phyloP scores from a whole-genome alignment of 2,797 vertebrate genomes.

The Syndactyla subalaris region DNA sequence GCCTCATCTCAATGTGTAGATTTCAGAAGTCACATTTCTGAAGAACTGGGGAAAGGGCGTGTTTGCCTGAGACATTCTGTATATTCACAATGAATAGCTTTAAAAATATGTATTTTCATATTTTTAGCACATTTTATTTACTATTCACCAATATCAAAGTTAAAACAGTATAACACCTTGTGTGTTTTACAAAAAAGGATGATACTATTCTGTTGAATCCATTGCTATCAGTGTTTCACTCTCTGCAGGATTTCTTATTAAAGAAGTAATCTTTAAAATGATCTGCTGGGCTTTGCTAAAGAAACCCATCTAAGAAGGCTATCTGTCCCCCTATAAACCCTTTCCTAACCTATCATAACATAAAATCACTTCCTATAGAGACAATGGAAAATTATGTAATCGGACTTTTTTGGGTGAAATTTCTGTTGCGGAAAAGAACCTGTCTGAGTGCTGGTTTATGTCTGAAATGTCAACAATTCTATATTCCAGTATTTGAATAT shows the following conservation, averaged over 20 bases:
- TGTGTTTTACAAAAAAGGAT: background rate
- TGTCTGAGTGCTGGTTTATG: background rate
- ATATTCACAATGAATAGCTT: background rate
- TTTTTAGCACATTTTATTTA: background rate
- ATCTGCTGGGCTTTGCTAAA: background rate
- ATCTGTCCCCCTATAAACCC: background rate
- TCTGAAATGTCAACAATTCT: background rate
- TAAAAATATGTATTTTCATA: background rate
- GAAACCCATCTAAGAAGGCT: background rate
- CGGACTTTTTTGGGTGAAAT: background rate
- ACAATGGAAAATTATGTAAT: background rate
- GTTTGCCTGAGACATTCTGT: background rate
- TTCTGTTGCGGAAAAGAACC: background rate
- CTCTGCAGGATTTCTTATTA: background rate
- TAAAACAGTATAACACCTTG: background rate
- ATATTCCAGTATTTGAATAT: background rate
- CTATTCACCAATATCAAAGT: background rate
- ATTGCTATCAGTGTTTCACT: background rate
- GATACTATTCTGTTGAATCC: background rate
- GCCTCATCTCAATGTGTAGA: background rate
- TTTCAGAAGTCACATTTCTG: background rate
- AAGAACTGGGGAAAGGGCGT: rapidly evolving
- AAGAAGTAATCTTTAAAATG: background rate
- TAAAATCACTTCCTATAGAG: background rate
- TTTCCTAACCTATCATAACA: background rate